These are phyloP conservation scores for Tribolium madens DNA, from an alignment of 1,140 invertebrate genomes.

Conservation along the genomic window DNA sequence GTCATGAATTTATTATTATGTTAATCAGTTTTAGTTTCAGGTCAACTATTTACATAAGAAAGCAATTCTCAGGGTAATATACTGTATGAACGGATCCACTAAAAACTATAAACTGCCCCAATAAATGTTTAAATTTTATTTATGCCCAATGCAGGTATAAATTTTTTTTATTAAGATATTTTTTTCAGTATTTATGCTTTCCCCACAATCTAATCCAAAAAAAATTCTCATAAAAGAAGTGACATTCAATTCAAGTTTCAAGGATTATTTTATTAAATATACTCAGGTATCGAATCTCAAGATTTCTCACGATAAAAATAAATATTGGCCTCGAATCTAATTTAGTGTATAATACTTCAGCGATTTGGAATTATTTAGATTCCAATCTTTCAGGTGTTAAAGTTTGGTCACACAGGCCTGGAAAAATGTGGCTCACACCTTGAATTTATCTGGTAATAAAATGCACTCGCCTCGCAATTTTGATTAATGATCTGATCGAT, in stretches of 20 bases:
- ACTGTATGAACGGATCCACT: background rate
- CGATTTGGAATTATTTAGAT: background rate
- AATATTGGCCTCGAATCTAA: background rate
- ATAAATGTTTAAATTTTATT: slow-evolving; percentile 12
- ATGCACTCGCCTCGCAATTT: background rate
- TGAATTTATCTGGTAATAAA: background rate
- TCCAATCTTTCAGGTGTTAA: background rate
- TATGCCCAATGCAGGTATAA: background rate
- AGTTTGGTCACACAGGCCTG: background rate
- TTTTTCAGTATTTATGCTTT: too few relatives aligned
- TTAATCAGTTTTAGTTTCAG: slow-evolving; percentile 17
- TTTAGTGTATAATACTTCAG: background rate
- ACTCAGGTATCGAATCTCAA: background rate
- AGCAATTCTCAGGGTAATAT: background rate
- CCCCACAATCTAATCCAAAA: too few relatives aligned
- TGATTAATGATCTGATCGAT: background rate
- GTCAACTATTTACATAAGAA: slow-evolving; percentile 25
- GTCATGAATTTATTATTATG: slow-evolving; percentile 19
- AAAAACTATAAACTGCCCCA: background rate
- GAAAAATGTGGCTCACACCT: background rate
- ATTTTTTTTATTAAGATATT: too few relatives aligned
- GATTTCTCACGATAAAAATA: background rate
- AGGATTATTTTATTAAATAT: background rate
- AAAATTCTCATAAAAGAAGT: too few relatives aligned
- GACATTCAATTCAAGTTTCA: background rate